Base-by-base conservation (phyloP, 2,888 invertebrate species). In the Plagodis pulveraria region DNA sequence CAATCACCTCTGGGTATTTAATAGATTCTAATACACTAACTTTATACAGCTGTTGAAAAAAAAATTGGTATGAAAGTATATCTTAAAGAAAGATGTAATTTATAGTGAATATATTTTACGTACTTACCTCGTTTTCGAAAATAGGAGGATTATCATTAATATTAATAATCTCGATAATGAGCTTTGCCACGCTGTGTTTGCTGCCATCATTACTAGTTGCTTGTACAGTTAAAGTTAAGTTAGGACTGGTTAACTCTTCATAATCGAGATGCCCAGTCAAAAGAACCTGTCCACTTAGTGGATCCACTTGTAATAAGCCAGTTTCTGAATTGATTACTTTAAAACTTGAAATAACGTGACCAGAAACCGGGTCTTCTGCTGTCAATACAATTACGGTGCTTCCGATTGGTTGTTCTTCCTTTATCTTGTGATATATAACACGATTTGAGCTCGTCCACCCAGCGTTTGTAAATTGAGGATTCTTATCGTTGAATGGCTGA, bases 141-240 rank as follows among this genome's bases (percentile, higher is more conserved):
- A 93, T 85, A 0, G 97, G 97, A 61, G 94, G 93, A 78, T 97
- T 96, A 74, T 97, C 97, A 76, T 97, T 97, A 0, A 96, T 93
- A 77, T 97, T 97, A 51, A 94, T 91, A 0, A 97, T 94, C 65
- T 94, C 94, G 33, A 97, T 94, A 44, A 94, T 93, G 0, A 97
- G 93, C 63, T 94, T 95, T 0, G 96, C 96, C 52, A 94, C 93
- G 44, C 95, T 95, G 76, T 94, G 94, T 62, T 94, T 94, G 65
- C 83, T 91, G 2, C 89, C 90, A 67, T 91, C 93, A 59, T 88
- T 89, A 61, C 91, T 91, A 0, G 88, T 93, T 0, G 94, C 94
- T 71, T 94, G 93, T 0, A 95, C 94, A 40, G 93, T 94, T 11
- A 95, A 83, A 8, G 91, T 91, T 45, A 91, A 78, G 78, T 95